phyloP scores from a whole-genome alignment of 2,888 invertebrate species.

The Glaucopsyche alexis region DNA sequence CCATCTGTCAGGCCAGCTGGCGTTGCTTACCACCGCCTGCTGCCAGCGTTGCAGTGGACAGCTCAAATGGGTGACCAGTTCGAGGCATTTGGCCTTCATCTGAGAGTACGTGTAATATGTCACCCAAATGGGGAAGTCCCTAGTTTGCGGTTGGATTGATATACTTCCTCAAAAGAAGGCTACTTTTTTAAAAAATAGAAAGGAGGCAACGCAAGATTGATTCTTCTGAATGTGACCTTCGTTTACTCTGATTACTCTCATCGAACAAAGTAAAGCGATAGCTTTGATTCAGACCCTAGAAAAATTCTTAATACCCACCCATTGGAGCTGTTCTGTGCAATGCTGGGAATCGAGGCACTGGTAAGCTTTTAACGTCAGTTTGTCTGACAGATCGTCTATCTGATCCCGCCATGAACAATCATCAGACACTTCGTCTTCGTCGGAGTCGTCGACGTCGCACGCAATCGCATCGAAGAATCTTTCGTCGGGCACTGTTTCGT shows the following conservation, averaged over 20 bases:
- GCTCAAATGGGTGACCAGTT: background rate
- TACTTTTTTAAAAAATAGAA: no score
- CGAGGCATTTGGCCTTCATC: background rate
- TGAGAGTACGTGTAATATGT: background rate
- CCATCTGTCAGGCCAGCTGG: background rate
- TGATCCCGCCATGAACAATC: background rate
- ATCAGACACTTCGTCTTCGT: background rate
- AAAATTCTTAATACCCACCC: background rate
- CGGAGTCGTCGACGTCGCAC: background rate
- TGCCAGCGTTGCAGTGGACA: background rate
- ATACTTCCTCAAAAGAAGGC: background rate
- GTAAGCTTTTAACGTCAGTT: background rate
- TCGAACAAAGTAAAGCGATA: no score
- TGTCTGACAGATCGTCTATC: slow-evolving; percentile 11
- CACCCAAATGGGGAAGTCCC: background rate
- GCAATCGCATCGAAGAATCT: background rate
- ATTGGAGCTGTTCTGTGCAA: slow-evolving; percentile 4
- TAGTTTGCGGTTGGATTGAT: background rate
- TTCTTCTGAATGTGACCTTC: no score
- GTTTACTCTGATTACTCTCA: no score
- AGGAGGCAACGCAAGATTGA: no score
- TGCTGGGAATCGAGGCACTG: background rate
- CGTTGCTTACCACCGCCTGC: background rate
- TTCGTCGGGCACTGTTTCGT: background rate
- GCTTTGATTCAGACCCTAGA: background rate